Base-by-base conservation (phyloP, 1,140 invertebrate genomes). In the Rhopalosiphum maidis region DNA sequence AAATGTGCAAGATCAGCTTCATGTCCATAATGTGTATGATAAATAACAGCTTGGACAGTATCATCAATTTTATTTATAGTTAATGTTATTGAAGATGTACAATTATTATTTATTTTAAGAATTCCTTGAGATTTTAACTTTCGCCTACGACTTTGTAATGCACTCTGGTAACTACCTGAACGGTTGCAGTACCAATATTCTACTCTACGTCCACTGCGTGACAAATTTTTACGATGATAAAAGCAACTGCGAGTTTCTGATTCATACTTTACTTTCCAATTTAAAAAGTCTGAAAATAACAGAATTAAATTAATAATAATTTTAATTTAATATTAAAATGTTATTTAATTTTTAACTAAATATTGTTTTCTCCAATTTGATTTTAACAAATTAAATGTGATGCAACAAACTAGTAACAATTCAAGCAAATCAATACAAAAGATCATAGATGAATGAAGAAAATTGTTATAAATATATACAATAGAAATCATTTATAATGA, bases 101-200 rank as follows among this genome's bases (percentile, higher is more conserved):
- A 83, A 83, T 92, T 83, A 83, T 92, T 51, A 83, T 92, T 82
- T 18, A 92, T 92, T 92, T 82, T 83, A 37, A 92, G 46, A 23
- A 77, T 83, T 23, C 90, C 68, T 92, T 83, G 90, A 48, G 68
- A 92, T 48, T 92, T 82, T 82, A 92, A 83, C 9, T 92, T 92
- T 35, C 37, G 43, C 5, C 15, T 92, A 25, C 46, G 25, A 51
- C n/a, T 46, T 92, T 77, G 43, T 83, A 35, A 37, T 83, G 46
- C 6, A 83, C 46, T 92, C 1, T 83, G n/a, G 35, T 92, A 92
- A 83, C 82, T 92, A 35, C 43, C 68, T 51, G 68, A 92, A 83
- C 68, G 51, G 37, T 83, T 92, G 21, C 68, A 92, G 51, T 90
- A 90, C 55, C 90, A 92, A 92, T 92, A 92, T 83, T 92, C 90